Evolutionary conservation across 2,888 invertebrate genomes (phyloP), one percentile per base, ranked within the genome.

Genomic region (Orthosia incerta): DNA sequence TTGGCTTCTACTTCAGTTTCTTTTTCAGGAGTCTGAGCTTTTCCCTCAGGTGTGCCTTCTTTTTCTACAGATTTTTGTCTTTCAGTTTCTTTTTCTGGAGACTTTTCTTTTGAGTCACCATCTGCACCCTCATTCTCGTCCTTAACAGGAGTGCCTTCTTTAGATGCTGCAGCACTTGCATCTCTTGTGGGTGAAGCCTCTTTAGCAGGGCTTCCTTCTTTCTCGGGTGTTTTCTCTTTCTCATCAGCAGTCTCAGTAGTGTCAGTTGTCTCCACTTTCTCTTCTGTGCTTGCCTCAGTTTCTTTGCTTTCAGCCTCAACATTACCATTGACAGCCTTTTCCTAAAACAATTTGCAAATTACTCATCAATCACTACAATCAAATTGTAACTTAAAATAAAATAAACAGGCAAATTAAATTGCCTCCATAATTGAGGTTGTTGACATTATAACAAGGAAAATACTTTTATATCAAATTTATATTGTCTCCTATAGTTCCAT

Each of bases 281-380:
- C 93, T 80, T 94, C 93, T 76, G 93, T 91, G 77, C 90, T 86
- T 87, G 88, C 90, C 87, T 89, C 89, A 69, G 79, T 70, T 70
- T 86, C 86, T 62, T 82, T 82, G 80, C 89, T 87, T 88, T 91
- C 91, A 88, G 87, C 88, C 71, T 85, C 89, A 76, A 91, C 93
- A 79, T 94, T 93, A 75, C 96, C 95, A 92, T 95, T 95, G 31
- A 93, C 82, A 84, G 92, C 87, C 79, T 91, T 91, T 85, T 90
- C 89, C 92, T 94, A 89, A 64, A 92, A 71, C 50, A 13, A 56
- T 20, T 61, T 26, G 13, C 12, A 45, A 39, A 12, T 71, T 50
- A 48, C 12, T 39, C 4, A 55, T 39, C 9, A 31, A 18, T 13
- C 26, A 5, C 16, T 39, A 71, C 16, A 23, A 60, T 16, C 50